A percentile compares a stretch with the other conserved stretches of the same genome.
Conservation (phyloP, 2,797 vertebrate genomes). For the Clarias laeviceps region DNA sequence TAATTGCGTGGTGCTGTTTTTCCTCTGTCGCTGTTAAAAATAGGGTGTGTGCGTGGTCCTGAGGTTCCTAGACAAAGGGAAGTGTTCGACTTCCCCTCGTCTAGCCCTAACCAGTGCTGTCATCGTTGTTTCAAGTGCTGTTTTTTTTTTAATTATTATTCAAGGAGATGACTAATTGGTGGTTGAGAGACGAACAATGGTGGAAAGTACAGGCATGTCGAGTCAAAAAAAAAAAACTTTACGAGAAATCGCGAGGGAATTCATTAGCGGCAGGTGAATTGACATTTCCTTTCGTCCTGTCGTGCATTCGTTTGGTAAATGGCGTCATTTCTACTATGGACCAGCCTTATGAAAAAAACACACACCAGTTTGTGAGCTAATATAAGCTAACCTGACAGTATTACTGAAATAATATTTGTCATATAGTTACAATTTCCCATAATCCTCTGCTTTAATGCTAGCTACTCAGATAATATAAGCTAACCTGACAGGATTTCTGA, state of each 20-base stretch:
- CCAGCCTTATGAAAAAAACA: too few relatives aligned
- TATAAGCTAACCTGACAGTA: too few relatives aligned
- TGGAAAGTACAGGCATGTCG: neutral
- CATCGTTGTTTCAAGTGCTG: neutral
- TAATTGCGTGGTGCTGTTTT: neutral
- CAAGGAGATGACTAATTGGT: slow-evolving; percentile 15
- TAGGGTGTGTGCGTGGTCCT: neutral
- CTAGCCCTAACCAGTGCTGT: neutral
- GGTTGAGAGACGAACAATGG: neutral
- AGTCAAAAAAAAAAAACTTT: neutral
- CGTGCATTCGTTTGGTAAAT: neutral
- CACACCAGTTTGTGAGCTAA: neutral
- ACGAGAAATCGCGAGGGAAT: neutral
- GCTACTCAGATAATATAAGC: too few relatives aligned
- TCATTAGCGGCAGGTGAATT: neutral
- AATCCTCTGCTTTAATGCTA: too few relatives aligned
- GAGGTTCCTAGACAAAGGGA: slow-evolving; percentile 4
- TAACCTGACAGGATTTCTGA: too few relatives aligned
- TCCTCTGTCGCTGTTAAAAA: neutral
- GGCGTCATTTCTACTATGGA: too few relatives aligned
- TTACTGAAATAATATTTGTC: too few relatives aligned
- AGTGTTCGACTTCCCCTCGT: slow-evolving; percentile 25
- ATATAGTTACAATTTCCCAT: too few relatives aligned
- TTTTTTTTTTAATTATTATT: neutral
- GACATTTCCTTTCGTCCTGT: neutral